These are phyloP conservation scores for Altica lythri DNA, from an alignment of 2,888 invertebrate genomes.

Conservation along the genomic window DNA sequence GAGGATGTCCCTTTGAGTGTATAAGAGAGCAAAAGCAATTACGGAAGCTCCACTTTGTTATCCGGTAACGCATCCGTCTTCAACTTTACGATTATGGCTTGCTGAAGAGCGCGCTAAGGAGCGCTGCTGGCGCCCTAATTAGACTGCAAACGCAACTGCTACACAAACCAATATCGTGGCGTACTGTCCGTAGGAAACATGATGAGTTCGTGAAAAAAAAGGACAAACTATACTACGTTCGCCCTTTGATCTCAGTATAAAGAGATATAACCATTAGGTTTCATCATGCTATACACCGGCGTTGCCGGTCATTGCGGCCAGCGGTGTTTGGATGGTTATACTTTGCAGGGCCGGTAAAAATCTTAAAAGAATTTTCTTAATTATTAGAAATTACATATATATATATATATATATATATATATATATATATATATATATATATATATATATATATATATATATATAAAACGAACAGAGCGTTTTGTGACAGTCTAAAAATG, in stretches of 20 bases:
- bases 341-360: slow-evolving; percentile 26
- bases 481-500: too few species aligned
- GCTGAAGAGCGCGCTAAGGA: slow-evolving; percentile 3
- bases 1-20: slow-evolving; percentile 23
- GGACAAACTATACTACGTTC: slow-evolving; percentile 43
- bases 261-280: slow-evolving; percentile 57
- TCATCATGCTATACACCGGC: slow-evolving; percentile 53
- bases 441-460: too few species aligned
- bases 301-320: slow-evolving; percentile 46
- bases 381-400: too few species aligned
- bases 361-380: background rate
- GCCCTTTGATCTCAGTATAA: slow-evolving; percentile 43
- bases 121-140: slow-evolving; percentile 46
- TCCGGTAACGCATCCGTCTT: slow-evolving; percentile 35
- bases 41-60: slow-evolving; percentile 39
- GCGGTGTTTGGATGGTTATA: slow-evolving; percentile 43
- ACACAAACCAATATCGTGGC: slow-evolving; percentile 48
- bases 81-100: slow-evolving; percentile 46
- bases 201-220: slow-evolving; percentile 50
- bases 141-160: slow-evolving; percentile 42
- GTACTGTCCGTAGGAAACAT: slow-evolving; percentile 49
- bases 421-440: too few species aligned
- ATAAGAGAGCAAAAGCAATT: slow-evolving; percentile 35
- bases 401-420: too few species aligned
- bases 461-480: too few species aligned